These are phyloP conservation scores for Watsonalla cultraria DNA, from an alignment of 2,888 invertebrate genomes.

Conservation along the genomic window DNA sequence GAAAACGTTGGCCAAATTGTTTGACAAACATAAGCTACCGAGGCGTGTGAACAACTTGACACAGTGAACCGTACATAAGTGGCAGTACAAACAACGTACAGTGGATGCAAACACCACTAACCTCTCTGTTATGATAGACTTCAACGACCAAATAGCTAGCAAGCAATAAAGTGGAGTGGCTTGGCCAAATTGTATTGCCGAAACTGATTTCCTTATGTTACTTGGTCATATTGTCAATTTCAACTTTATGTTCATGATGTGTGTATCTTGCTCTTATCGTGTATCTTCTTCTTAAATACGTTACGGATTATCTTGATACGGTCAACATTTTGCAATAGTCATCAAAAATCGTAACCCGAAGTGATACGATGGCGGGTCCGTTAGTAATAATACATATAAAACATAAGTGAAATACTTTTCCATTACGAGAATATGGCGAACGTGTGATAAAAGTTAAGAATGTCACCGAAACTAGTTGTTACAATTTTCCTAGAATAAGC, in stretches of 20 bases:
- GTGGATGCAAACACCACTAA: conserved; percentile 22
- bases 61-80: conserved; percentile 27
- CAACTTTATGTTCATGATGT: conserved; percentile 1
- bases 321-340: too few relatives aligned
- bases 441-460: not conserved
- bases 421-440: not conserved
- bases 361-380: not conserved
- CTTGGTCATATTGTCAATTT: not conserved
- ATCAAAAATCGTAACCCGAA: not conserved
- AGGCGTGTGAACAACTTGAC: conserved; percentile 13
- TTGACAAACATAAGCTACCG: conserved; percentile 1
- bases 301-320: too few relatives aligned
- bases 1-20: not conserved
- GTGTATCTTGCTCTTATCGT: not conserved
- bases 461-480: not conserved
- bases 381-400: too few relatives aligned
- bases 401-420: too few relatives aligned
- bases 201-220: not conserved
- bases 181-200: not conserved
- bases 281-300: too few relatives aligned
- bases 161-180: not conserved
- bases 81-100: conserved; percentile 24
- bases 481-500: not conserved
- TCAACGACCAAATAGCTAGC: conserved; percentile 9
- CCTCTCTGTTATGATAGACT: conserved; percentile 19